Percentiles rank a stretch among this genome's conserved stretches.
Evolutionary conservation across 30 jellyfish, hydroid and myxozoan genomes (phyloP).

Genomic region (Pelagia noctiluca): DNA sequence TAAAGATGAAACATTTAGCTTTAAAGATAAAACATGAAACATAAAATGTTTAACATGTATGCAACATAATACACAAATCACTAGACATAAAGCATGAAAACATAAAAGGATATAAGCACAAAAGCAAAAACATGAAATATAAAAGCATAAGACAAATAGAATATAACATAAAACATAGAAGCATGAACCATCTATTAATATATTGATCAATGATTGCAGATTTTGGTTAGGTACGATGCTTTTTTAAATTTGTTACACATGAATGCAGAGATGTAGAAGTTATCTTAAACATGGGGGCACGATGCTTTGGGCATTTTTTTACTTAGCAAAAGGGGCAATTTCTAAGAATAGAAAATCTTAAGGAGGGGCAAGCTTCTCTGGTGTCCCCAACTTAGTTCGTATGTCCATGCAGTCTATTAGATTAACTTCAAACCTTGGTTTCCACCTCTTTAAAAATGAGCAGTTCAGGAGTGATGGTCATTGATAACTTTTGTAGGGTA

Average conservation of each 20-base stretch:
- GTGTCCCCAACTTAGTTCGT: background rate
- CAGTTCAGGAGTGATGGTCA: constrained; percentile 29
- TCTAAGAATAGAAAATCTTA: background rate
- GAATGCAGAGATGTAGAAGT: background rate
- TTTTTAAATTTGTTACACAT: too few relatives aligned
- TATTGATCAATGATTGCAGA: too few relatives aligned
- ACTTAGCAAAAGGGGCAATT: too few relatives aligned
- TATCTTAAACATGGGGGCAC: background rate
- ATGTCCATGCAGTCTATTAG: background rate
- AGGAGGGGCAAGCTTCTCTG: background rate
- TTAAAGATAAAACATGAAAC: background rate
- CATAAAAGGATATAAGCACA: background rate
- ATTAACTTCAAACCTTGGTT: background rate
- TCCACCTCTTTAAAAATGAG: constrained; percentile 32
- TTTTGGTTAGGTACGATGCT: too few relatives aligned
- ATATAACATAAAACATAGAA: too few relatives aligned
- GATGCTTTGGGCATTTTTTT: too few relatives aligned
- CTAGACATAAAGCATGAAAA: background rate
- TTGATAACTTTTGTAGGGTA: constrained; percentile 58
- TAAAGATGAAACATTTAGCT: background rate
- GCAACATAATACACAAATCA: too few relatives aligned
- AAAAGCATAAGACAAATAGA: too few relatives aligned
- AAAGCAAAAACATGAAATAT: too few relatives aligned
- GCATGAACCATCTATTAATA: too few relatives aligned
- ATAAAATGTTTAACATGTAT: background rate